Evolutionary conservation across 1,140 invertebrate genomes (phyloP).

Genomic region (Steinernema khuongi): DNA sequence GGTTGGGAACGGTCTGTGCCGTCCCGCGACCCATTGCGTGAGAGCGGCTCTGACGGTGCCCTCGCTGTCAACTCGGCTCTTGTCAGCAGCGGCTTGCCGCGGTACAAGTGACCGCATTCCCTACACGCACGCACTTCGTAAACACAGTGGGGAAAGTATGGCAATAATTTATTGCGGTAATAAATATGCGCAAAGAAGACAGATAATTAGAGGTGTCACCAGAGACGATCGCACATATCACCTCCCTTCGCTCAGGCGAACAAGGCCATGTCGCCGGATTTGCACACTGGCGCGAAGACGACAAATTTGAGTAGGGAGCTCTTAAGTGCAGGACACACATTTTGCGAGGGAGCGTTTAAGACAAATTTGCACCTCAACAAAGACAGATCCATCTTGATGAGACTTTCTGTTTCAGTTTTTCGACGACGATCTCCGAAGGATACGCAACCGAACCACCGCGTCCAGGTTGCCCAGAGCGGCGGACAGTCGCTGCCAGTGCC

Average conservation of each 20-base stretch:
- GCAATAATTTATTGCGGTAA: conserved; percentile 8
- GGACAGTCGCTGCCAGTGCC: not conserved
- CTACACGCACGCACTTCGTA: not conserved
- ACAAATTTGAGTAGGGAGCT: no score
- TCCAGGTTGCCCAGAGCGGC: not conserved
- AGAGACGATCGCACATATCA: not conserved
- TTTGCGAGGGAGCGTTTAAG: not conserved
- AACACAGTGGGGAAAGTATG: not conserved
- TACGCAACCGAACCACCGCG: not conserved
- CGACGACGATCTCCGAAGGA: conserved; percentile 6
- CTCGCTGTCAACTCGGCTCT: not conserved
- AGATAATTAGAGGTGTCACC: conserved; percentile 11
- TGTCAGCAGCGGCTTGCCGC: not conserved
- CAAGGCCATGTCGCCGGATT: conserved; percentile 1
- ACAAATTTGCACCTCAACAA: not conserved
- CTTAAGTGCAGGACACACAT: no score
- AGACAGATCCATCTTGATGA: not conserved
- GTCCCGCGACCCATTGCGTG: not conserved
- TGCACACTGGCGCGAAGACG: not conserved
- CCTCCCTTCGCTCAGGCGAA: not conserved
- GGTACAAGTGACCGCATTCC: not conserved
- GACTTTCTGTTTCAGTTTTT: not conserved
- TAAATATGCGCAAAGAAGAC: conserved; percentile 5
- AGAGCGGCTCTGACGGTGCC: not conserved
- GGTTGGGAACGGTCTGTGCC: conserved; percentile 3